phyloP scores from a whole-genome alignment of 1,140 invertebrate species.

The Chrysomallon squamiferum region DNA sequence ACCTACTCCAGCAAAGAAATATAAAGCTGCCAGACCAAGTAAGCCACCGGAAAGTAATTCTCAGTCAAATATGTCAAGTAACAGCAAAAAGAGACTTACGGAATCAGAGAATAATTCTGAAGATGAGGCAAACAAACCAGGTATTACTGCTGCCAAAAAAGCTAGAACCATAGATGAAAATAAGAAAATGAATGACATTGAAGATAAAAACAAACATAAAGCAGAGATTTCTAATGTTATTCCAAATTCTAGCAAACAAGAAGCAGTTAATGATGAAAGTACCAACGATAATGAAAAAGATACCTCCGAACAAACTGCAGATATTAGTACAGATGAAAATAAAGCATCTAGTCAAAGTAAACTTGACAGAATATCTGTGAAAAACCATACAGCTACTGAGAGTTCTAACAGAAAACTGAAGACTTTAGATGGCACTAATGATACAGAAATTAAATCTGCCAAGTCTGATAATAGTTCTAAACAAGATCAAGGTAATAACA shows the following conservation, averaged over 20 bases:
- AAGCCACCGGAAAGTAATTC: too few species aligned
- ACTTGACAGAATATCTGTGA: too few species aligned
- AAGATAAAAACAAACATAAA: slow-evolving; percentile 15
- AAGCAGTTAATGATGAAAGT: slow-evolving; percentile 9
- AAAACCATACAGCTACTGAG: background rate
- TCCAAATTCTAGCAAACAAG: slow-evolving; percentile 1
- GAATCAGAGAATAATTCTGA: slow-evolving; percentile 10
- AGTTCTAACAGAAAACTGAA: background rate
- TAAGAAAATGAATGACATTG: slow-evolving; percentile 4
- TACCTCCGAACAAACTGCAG: background rate
- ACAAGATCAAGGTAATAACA: slow-evolving; percentile 4
- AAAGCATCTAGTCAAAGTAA: too few species aligned
- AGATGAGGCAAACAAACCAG: slow-evolving; percentile 16
- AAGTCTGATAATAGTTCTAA: background rate
- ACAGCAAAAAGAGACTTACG: slow-evolving; percentile 12
- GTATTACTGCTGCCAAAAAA: slow-evolving; percentile 9
- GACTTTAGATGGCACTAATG: background rate
- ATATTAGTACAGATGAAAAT: too few species aligned
- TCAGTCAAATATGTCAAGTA: background rate
- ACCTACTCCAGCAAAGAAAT: too few species aligned
- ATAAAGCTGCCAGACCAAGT: too few species aligned
- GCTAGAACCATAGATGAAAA: slow-evolving; percentile 10
- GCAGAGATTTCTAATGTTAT: background rate
- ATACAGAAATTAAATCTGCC: background rate
- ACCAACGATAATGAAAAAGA: background rate